Evolutionary conservation across 2,797 vertebrate genomes (phyloP), one percentile per base, ranked within the genome.

Genomic region (Pyrocephalus nanus): DNA sequence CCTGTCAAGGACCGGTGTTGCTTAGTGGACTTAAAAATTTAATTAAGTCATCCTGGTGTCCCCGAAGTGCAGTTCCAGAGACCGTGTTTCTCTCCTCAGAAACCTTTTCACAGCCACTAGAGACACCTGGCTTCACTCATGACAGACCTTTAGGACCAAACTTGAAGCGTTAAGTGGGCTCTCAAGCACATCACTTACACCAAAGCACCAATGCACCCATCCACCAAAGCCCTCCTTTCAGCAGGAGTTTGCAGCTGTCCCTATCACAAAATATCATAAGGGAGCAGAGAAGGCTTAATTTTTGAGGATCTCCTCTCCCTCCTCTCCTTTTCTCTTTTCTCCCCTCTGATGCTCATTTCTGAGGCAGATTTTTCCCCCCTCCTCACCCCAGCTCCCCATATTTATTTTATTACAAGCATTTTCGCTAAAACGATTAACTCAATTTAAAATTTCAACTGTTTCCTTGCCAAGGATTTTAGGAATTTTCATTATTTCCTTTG

Each of bases 401-500:
- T 95, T 97, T 96, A 96, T 95, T 97, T 96, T 95, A 95, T 96
- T 97, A 93, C 92, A 88, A 96, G 88, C 86, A 86, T 94, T 96
- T 97, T 95, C 90, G 7, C 88, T 92, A 94, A 96, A 97, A 97
- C 43, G 74, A 96, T 96, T 96, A 97, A 95, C 93, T 97, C 89
- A 88, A 97, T 95, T 97, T 96, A 92, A 97, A 96, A 86, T 96
- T 96, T 96, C 89, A 94, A 95, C 94, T 96, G 85, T 96, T 96
- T 97, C 86, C 93, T 93, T 96, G 95, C 93, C 96, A 97, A 97
- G 80, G 94, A 96, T 93, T 96, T 96, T 92, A 97, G 94, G 95
- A 96, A 97, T 97, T 96, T 97, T 96, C 95, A 96, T 96, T 96
- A 93, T 95, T 97, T 95, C 96, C 95, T 95, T 83, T 95, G 95